Evolutionary conservation across 1,140 invertebrate genomes (phyloP), one percentile per base, ranked within the genome.

Genomic region (Aculops lycopersici): DNA sequence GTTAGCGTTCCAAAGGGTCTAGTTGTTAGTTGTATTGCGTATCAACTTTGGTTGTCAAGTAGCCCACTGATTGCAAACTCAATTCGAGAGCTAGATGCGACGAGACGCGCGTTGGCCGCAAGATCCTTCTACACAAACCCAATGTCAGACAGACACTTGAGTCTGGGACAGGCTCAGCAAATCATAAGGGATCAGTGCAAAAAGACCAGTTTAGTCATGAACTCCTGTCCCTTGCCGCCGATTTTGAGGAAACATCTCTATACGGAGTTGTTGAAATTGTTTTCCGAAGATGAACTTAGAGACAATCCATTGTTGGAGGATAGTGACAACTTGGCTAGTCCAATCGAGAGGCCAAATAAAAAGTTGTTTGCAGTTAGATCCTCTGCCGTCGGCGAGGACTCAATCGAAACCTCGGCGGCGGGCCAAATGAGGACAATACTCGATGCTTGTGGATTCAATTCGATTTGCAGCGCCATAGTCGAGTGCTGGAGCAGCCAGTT

Each of bases 401-500:
- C 68, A 4, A 64, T 67, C 41, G 72, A 72, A 50, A 65, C 53
- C 4, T 79, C 75, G 0, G 68, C 71, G 3, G 76, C 77, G 14
- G 77, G 77, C 17, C 76, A 81, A 59, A 74, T 80, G 56, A 65
- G 68, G 35, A 78, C 73, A 0, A 64, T 69, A 44, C 55, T 81
- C 1, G 72, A 73, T 3, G 62, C 72, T 20, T 18, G 13, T 21
- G 40, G 21, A 13, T 17, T 41, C 36, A 24, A 20, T 40, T 17
- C 68, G 48, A 54, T 78, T 2, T 36, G 66, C 1, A 46, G 56
- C 20, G 66, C 63, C 1, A 55, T 79, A 3, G 55, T 64, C 19
- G 59, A 64, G 35, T 81, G 76, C 50, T 81, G 77, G 77, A 69
- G 67, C 1, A 79, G 75, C 1, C 63, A 75, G 21, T 79, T 68